Evolutionary conservation across 2,113 vertebrate genomes (phyloP).

Genomic region (Hirundichthys speculiger): DNA sequence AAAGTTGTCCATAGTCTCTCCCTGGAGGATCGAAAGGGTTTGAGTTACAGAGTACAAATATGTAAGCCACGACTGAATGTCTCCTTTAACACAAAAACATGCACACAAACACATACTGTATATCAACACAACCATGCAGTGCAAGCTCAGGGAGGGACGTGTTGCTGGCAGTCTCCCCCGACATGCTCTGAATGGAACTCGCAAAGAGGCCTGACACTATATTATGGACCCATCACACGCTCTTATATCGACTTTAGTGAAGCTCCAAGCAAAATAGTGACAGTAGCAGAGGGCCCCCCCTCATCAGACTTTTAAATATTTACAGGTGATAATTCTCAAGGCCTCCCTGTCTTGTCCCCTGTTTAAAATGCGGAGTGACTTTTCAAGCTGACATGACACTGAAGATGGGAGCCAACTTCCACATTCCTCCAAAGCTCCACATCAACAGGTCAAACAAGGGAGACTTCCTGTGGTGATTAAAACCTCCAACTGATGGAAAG

Average conservation of each 20-base stretch:
- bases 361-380: conserved; percentile 1
- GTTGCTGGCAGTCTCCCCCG: too few species aligned
- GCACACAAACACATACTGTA: conserved; percentile 8
- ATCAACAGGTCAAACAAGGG: conserved; percentile 25
- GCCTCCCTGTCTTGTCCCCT: not conserved
- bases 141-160: conserved; percentile 14
- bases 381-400: conserved; percentile 7
- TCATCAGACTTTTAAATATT: conserved; percentile 12
- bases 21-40: conserved; percentile 79
- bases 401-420: conserved; percentile 21
- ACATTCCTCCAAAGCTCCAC: conserved; percentile 39
- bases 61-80: not conserved
- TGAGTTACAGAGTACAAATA: conserved; percentile 10
- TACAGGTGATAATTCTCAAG: conserved; percentile 6
- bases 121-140: conserved; percentile 46
- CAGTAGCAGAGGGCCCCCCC: not conserved
- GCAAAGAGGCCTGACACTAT: not conserved
- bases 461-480: conserved; percentile 15
- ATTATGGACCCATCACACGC: not conserved
- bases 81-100: conserved; percentile 31
- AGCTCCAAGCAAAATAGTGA: not conserved
- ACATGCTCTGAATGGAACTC: not conserved
- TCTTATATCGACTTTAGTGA: not conserved
- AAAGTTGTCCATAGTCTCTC: conserved; percentile 96
- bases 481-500: not conserved